phyloP scores from a whole-genome alignment of 2,113 vertebrate genomes.

The Entomyzon cyanotis region DNA sequence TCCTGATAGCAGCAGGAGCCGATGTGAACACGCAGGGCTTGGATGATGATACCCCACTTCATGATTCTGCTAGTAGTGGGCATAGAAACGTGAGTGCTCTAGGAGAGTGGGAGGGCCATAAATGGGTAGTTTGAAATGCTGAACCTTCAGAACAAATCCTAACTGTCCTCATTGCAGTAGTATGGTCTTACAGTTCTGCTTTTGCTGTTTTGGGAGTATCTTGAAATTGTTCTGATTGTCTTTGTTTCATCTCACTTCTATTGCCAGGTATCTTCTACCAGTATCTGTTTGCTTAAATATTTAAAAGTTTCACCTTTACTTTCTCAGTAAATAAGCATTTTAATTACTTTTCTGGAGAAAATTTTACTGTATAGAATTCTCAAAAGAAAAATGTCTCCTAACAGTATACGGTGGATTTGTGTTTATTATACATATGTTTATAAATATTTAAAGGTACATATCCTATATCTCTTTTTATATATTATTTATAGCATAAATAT shows the following conservation, averaged over 20 bases:
- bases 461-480: background rate
- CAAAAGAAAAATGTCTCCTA: background rate
- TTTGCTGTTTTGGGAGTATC: background rate
- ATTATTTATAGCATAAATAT: background rate
- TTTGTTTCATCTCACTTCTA: background rate
- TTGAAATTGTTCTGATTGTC: background rate
- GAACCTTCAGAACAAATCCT: background rate
- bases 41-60: conserved; percentile 96
- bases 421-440: background rate
- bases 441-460: background rate
- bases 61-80: conserved; percentile 96
- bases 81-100: conserved; percentile 88
- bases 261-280: background rate
- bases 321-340: background rate
- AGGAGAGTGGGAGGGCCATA: background rate
- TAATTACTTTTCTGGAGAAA: background rate
- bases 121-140: background rate
- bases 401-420: background rate
- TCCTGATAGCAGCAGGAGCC: conserved; percentile 93
- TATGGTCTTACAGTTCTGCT: background rate
- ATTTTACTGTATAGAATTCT: background rate
- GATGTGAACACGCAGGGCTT: conserved; percentile 98
- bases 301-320: background rate
- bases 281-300: background rate
- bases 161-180: background rate